Percentiles rank a stretch among this genome's conserved stretches.
Conservation (phyloP, 2,888 invertebrate genomes). For the Galerucella calmariensis region DNA sequence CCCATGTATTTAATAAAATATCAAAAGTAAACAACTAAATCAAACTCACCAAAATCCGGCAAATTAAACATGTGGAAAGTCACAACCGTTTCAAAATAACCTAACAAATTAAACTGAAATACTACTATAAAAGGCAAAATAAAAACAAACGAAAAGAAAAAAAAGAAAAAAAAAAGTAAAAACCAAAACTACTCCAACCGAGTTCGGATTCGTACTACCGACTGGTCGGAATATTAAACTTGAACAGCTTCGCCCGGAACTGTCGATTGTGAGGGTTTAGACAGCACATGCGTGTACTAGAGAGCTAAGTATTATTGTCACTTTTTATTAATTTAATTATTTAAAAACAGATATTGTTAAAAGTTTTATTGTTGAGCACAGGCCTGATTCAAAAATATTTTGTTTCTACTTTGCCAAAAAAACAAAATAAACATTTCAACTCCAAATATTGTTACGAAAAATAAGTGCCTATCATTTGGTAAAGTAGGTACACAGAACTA, state of each 20-base stretch:
- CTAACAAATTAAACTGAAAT: slow-evolving; percentile 38
- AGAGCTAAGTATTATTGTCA: not conserved
- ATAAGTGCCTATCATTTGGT: not conserved
- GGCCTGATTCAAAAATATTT: not conserved
- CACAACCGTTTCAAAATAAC: slow-evolving; percentile 43
- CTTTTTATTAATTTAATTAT: slow-evolving; percentile 13
- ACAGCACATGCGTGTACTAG: slow-evolving; percentile 22
- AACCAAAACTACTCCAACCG: slow-evolving; percentile 51
- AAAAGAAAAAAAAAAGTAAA: slow-evolving; percentile 57
- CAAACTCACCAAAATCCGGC: slow-evolving; percentile 47
- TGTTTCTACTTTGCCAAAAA: slow-evolving; percentile 4
- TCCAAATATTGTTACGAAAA: not conserved
- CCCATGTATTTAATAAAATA: not conserved
- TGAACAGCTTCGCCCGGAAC: slow-evolving; percentile 29
- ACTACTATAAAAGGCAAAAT: slow-evolving; percentile 54
- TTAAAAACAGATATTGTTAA: not conserved
- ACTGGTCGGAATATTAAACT: slow-evolving; percentile 20
- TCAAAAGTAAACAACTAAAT: slow-evolving; percentile 7
- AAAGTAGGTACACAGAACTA: not conserved
- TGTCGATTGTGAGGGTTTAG: slow-evolving; percentile 24
- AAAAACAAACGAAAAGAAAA: slow-evolving; percentile 57
- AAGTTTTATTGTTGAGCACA: not conserved
- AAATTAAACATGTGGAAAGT: slow-evolving; percentile 42
- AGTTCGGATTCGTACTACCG: slow-evolving; percentile 51
- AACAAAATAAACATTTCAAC: not conserved